Base-by-base conservation (phyloP, 1,140 invertebrate species). In the Sarcophaga peregrina region DNA sequence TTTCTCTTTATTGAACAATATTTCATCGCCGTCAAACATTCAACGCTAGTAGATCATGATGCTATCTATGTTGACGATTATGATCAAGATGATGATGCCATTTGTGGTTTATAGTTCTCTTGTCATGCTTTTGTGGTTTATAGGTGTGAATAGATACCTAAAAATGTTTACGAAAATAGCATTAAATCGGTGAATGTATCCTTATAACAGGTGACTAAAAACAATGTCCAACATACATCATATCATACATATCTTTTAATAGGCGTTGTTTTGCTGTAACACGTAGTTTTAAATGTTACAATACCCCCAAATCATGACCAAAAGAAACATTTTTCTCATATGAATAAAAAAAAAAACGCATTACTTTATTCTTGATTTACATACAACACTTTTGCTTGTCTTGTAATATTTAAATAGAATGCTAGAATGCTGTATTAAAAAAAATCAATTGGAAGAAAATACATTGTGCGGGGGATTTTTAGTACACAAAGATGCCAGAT, bases 131-230 rank as follows among this genome's bases (percentile, higher is more conserved):
- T n/a, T n/a, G n/a, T n/a, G n/a, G n/a, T n/a, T n/a, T n/a, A n/a
- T n/a, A n/a, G n/a, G n/a, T 68, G 17, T 68, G n/a, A 20, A 20
- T 20, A 8, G n/a, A 5, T 17, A 17, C n/a, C 62, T 6, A 15
- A n/a, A 58, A 9, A 0, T 58, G 5, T 37, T 37, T 37, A 2
- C 25, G 20, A 20, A 68, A 62, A 62, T 62, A 62, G 54, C 54
- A n/a, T 17, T 8, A 20, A 68, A 68, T 20, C 25, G 25, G 25
- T 13, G 11, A 11, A 58, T 68, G n/a, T 68, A n/a, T 68, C 17
- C 62, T 17, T n/a, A 68, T 68, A 68, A 68, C 62, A 68, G 62
- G 62, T 68, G 62, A 68, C 62, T 13, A 68, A 68, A 68, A 68
- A 37, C 25, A 37, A 37, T 37, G 25, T 37, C 25, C 25, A 37